Evolutionary conservation across 2,113 vertebrate species (phyloP).

Genomic region (Hemicordylus capensis): DNA sequence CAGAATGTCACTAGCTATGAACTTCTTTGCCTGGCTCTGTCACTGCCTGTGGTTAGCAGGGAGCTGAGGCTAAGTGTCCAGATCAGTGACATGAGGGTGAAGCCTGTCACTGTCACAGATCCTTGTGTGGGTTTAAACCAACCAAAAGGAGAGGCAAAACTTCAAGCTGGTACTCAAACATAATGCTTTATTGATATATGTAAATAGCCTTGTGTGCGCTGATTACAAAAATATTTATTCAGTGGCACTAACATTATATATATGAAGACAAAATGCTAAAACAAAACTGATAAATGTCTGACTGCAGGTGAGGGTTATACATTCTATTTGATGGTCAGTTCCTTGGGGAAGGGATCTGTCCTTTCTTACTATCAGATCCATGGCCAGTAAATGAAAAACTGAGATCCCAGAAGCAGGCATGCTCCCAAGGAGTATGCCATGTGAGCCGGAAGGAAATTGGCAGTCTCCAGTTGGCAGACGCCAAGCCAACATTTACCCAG

Average conservation of each 20-base stretch:
- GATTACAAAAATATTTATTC: background rate
- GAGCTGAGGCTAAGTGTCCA: background rate
- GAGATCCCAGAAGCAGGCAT: too few species aligned
- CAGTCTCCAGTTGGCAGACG: too few species aligned
- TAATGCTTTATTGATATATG: background rate
- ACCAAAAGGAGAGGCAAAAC: background rate
- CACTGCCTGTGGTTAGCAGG: background rate
- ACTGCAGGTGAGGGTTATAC: background rate
- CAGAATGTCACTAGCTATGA: background rate
- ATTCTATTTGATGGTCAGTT: background rate
- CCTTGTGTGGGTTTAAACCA: background rate
- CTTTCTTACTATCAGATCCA: too few species aligned
- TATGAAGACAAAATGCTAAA: background rate
- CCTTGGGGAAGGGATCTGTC: too few species aligned
- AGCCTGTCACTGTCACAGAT: background rate
- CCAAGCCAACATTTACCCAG: too few species aligned
- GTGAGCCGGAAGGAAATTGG: too few species aligned
- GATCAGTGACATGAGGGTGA: background rate
- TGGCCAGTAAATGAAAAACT: too few species aligned
- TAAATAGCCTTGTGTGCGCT: background rate
- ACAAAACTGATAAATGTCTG: background rate
- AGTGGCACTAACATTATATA: background rate
- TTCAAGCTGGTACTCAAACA: background rate
- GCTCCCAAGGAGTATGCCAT: too few species aligned
- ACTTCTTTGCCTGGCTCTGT: constrained; percentile 1